phyloP scores from a whole-genome alignment of 2,113 vertebrate species.

The Zosterops hypoxanthus region DNA sequence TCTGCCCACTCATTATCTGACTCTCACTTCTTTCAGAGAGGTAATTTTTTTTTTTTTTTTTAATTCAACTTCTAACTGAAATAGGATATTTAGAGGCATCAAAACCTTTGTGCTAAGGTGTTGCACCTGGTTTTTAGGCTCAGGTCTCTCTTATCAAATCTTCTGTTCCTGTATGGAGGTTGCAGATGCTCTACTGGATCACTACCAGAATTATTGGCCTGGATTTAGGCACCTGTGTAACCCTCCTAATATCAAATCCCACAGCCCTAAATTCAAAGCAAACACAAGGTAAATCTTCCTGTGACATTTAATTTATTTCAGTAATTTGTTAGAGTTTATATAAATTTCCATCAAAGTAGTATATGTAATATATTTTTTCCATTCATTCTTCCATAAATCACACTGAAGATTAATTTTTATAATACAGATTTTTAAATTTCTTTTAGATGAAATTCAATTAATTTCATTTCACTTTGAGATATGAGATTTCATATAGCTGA shows the following conservation, averaged over 20 bases:
- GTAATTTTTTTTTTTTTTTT: background rate
- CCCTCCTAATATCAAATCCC: background rate
- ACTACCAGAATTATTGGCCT: background rate
- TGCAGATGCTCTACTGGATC: background rate
- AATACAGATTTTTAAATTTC: background rate
- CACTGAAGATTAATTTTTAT: background rate
- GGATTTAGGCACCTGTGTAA: background rate
- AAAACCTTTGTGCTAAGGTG: background rate
- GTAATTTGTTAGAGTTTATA: background rate
- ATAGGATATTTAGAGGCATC: background rate
- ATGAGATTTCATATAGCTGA: background rate
- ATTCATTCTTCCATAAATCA: background rate
- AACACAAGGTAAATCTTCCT: background rate
- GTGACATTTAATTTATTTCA: background rate
- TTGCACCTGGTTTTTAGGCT: background rate
- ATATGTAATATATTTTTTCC: background rate
- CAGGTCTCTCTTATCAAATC: background rate
- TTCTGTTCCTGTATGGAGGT: background rate
- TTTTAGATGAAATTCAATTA: background rate
- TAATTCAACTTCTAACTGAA: background rate
- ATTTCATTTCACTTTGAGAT: background rate
- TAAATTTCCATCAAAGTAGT: background rate
- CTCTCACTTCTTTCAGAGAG: background rate
- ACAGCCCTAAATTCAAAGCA: background rate
- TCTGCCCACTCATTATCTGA: background rate